Evolutionary conservation across 2,888 invertebrate species (phyloP), one percentile per base, ranked within the genome.

Genomic region (Papilio protenor): DNA sequence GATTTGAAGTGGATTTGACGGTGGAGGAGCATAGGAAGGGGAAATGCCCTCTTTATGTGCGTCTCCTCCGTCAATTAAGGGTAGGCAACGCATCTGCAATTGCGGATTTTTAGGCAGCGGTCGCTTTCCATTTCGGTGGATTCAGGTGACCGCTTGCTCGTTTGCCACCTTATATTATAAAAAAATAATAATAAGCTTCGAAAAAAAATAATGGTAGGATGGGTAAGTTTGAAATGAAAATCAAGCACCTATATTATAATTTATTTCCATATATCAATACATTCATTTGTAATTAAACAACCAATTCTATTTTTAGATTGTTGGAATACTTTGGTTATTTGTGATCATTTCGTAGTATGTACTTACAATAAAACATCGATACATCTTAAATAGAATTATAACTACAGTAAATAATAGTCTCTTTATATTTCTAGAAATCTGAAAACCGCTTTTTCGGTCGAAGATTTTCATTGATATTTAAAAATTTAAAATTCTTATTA

Each of bases 251-350:
- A 84, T 91, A 90, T 87, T 88, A 90, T 92, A 89, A 92, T 92
- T 93, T 92, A 92, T 92, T 92, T 69, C 87, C 83, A 88, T 88
- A 89, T 89, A 82, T 88, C 83, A 89, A 89, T 90, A 90, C 90
- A 90, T 90, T 87, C 85, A 90, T 86, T 81, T 82, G 69, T 83
- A 85, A 86, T 87, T 85, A 87, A 88, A 90, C 90, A 90, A 90
- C 89, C 89, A 85, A 40, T 64, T 45, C 11, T 69, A n/a, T 66
- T 40, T 66, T 40, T 75, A 76, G 82, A 83, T 82, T 83, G 83
- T 79, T 80, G 80, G 81, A 82, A 83, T 84, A 84, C 85, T 87
- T 87, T 87, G 87, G 87, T 87, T 85, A 80, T 80, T 52, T 75
- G 59, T 77, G 75, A 75, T 61, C 79, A 80, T 79, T 71, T 49